Evolutionary conservation across 2,797 vertebrate species (phyloP), one percentile per base, ranked within the genome.

Genomic region (Eulemur mongoz): DNA sequence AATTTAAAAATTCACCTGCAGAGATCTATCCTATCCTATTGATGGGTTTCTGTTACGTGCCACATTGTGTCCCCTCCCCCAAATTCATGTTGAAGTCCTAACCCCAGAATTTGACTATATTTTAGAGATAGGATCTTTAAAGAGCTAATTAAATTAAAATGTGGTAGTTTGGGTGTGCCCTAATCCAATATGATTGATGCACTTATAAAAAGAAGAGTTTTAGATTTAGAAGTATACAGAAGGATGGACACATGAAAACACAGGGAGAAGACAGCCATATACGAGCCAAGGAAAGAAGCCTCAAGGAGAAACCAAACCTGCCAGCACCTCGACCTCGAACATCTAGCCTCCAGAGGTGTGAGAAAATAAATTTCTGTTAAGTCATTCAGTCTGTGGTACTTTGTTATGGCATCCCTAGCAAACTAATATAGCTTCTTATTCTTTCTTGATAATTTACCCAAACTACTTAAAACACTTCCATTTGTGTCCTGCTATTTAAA

Each of bases 331-430:
- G 9, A 32, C n/a, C 73, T 96, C 17, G 11, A n/a, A 94, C 57
- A 90, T 27, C 59, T 8, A 48, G 43, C 22, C 40, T 84, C 65
- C 48, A 59, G 35, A 90, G 67, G 5, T 83, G 23, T 61, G 40
- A 78, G 80, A 87, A 95, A 94, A 90, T 32, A 23, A 15, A 83
- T 92, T 96, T 82, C 80, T 96, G 30, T 45, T 67, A 50, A 73
- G 50, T 89, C 52, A 59, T 6, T 80, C 25, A 76, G 50, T 76
- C 38, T 72, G 30, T 73, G 14, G 72, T 79, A 84, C 27, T 95
- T 91, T 72, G 30, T 27, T 63, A 79, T 54, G n/a, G 40, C 9
- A 81, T 20, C 12, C 15, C 40, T 57, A 88, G 30, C 9, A 50
- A 91, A 91, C 7, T 40, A 88, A 80, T 40, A 89, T 5, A 70